A percentile compares a stretch with the other conserved stretches of the same genome.
These are phyloP conservation scores for Empidonax traillii DNA, from an alignment of 2,113 vertebrate genomes.

Conservation along the genomic window DNA sequence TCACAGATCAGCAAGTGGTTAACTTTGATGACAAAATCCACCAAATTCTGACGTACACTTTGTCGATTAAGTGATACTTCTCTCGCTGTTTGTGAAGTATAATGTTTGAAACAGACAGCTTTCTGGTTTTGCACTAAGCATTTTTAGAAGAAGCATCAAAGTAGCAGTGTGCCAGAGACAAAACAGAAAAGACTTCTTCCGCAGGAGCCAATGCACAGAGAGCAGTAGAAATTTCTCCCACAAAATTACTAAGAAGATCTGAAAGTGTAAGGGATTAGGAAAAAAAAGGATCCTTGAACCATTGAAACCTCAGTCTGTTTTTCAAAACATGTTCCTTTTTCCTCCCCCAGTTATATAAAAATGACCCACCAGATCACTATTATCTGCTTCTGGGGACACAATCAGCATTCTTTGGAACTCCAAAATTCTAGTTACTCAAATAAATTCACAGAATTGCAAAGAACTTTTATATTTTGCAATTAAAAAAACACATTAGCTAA, in stretches of 20 bases:
- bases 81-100: slow-evolving; percentile 21
- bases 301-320: not conserved
- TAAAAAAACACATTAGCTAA: not conserved
- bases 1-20: slow-evolving; percentile 10
- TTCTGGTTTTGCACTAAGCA: slow-evolving; percentile 45
- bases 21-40: slow-evolving; percentile 24
- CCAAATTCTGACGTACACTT: slow-evolving; percentile 6
- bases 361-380: not conserved
- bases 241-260: not conserved
- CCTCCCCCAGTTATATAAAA: not conserved
- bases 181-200: slow-evolving; percentile 14
- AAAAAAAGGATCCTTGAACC: not conserved
- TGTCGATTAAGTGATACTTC: slow-evolving; percentile 31
- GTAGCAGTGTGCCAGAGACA: not conserved
- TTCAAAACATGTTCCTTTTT: not conserved
- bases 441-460: not conserved
- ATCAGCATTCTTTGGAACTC: not conserved
- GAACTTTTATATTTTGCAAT: not conserved
- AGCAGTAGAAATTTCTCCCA: not conserved
- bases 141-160: slow-evolving; percentile 17
- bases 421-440: not conserved
- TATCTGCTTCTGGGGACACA: not conserved
- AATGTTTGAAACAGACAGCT: slow-evolving; percentile 41
- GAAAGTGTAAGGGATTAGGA: not conserved
- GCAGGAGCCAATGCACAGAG: not conserved